A percentile compares a stretch with the other conserved stretches of the same genome.
Conservation (phyloP, 2,888 invertebrate species). For the Thecophora atra region DNA sequence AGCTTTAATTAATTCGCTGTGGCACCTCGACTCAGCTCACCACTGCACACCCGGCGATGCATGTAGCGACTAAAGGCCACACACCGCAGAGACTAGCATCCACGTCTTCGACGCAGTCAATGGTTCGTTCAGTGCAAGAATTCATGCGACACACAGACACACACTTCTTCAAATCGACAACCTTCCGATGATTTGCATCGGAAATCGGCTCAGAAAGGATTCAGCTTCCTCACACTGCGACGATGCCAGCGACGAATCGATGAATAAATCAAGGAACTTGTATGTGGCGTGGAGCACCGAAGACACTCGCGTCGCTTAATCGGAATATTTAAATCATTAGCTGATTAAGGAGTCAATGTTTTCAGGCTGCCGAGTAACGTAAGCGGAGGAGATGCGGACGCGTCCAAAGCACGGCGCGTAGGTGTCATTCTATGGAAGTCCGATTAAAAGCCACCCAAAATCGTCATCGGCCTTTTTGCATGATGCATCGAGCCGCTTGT, state of each 20-base stretch:
- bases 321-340: conserved; percentile 64
- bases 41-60: background rate
- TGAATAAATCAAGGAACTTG: conserved; percentile 7
- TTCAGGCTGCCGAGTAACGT: conserved; percentile 12
- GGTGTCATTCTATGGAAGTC: conserved; percentile 49
- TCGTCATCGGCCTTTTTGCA: conserved; percentile 10
- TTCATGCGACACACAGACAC: conserved; percentile 42
- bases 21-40: conserved; percentile 37
- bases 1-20: conserved; percentile 63
- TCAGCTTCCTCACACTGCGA: background rate
- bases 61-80: conserved; percentile 22
- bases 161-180: background rate
- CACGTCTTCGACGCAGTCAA: no score
- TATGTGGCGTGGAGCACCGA: background rate
- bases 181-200: conserved; percentile 6
- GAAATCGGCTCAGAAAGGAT: background rate
- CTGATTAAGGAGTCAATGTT: conserved; percentile 60
- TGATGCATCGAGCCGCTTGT: background rate
- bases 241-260: background rate
- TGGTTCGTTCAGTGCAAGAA: no score
- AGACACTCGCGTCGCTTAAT: conserved; percentile 50
- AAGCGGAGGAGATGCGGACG: background rate
- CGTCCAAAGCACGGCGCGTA: conserved; percentile 40
- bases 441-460: conserved; percentile 50
- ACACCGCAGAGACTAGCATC: conserved; percentile 17